phyloP scores from a whole-genome alignment of 37 sponge, comb jelly and placozoan genomes.

The Cliona cf. orientalis region DNA sequence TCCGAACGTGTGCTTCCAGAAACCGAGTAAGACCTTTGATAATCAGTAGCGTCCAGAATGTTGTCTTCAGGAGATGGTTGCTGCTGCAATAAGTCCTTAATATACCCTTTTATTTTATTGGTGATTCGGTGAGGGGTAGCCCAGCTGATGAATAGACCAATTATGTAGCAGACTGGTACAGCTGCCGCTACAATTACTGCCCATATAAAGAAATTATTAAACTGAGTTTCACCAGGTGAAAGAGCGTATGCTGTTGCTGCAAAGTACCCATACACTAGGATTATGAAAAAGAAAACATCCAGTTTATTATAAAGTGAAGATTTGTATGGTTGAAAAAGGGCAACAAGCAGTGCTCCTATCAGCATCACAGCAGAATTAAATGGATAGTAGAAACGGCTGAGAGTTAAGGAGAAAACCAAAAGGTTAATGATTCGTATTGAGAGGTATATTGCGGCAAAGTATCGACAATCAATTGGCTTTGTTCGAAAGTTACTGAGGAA shows the following conservation, averaged over 20 bases:
- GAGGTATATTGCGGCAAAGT: constrained; percentile 8
- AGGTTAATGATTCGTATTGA: background rate
- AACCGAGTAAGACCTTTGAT: too few species aligned
- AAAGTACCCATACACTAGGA: background rate
- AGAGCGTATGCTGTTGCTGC: background rate
- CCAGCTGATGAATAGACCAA: too few species aligned
- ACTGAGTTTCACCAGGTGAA: background rate
- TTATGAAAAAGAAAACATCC: background rate
- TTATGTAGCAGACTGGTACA: too few species aligned
- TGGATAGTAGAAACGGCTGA: background rate
- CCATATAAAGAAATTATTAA: background rate
- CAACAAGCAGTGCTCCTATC: background rate
- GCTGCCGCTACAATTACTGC: too few species aligned
- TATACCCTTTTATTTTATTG: too few species aligned
- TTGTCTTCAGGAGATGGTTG: too few species aligned
- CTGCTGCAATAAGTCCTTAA: too few species aligned
- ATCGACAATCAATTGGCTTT: constrained; percentile 2
- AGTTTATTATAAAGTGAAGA: background rate
- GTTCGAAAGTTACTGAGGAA: constrained; percentile 8
- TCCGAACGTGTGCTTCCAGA: too few species aligned
- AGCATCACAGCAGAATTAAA: background rate
- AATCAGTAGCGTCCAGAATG: too few species aligned
- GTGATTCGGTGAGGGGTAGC: too few species aligned
- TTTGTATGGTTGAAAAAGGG: constrained; percentile 5
- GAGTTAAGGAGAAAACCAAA: background rate